Evolutionary conservation across 2,113 vertebrate species (phyloP), one percentile per base, ranked within the genome.

Genomic region (Lophura nycthemera): DNA sequence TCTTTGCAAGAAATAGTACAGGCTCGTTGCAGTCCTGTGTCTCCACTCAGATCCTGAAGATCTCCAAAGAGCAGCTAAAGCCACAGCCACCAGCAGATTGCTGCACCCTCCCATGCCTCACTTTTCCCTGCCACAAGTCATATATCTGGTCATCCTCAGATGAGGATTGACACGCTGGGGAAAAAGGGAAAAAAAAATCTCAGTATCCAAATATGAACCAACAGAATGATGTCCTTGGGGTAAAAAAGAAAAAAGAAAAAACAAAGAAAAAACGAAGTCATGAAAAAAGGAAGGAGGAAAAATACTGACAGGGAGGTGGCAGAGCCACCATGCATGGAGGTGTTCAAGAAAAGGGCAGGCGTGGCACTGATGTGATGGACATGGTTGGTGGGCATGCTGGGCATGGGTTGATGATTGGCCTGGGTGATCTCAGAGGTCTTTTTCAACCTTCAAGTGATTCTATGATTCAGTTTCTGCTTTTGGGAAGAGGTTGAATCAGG

Each of bases 271-370:
- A 32, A 18, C 1, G 18, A 56, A 32, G 15, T 2, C 30, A 64
- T 1, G 0, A 22, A 40, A 57, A 79, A 6, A 0, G 17, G 11
- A 14, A 74, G 61, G 13, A 8, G 5, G 90, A 63, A 80, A 9
- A 54, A 30, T 30, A 54, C 27, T 54, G 52, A 30, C 15, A 10
- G 15, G 15, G 27, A 30, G 52, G 15, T 29, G 27, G 52, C 8
- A 14, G 27, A 54, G 52, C 30, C 27, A 54, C 27, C 27, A 10
- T 17, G 15, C 27, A 27, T 54, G 52, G 52, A 30, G 27, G 27
- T 54, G 52, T 93, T 90, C 63, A 75, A 38, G 50, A 54, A 18
- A 27, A 63, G 1, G 2, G 14, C 29, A 25, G 8, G 29, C 30
- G 27, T 54, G 52, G 52, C 25, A 54, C 25, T 52, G 48, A 50